Base-by-base conservation (phyloP, 2,888 invertebrate species). In the Erebia palarica region DNA sequence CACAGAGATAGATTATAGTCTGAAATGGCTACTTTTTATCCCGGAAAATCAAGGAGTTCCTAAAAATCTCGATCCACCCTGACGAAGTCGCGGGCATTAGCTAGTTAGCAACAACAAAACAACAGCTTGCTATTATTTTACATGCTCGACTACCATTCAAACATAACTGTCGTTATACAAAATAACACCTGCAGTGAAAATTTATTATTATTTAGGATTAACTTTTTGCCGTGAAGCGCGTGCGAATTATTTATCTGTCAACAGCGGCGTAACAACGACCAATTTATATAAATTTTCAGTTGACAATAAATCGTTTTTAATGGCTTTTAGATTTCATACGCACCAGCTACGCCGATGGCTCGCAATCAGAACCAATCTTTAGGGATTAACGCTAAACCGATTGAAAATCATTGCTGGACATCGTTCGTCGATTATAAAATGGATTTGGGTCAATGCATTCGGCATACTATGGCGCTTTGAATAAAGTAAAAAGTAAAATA, bases 291-390 rank as follows among this genome's bases (percentile, higher is more conserved):
- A 18, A 49, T 65, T 44, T 65, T 18, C 60, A 44, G 60, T 66
- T 49, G 4, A 66, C 65, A 47, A 60, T 53, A 47, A 36, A 65
- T 65, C 42, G 65, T 11, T 65, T 55, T 65, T 65, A 65, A 65
- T 55, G 55, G 65, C 65, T 55, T 65, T 68, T 63, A 69, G 69
- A 63, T 63, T 72, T 53, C 42, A 65, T 55, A 69, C 18, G 59
- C 59, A 36, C 65, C 65, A 63, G 69, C 72, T 68, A 63, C 47
- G 18, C 42, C 65, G 69, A 61, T 60, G 57, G 18, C 55, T 69
- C 49, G 16, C 68, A 53, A 36, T 61, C 53, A 57, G 3, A 21
- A 21, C 3, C 1, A 59, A 70, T 58, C 42, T 57, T 58, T 58
- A 42, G 16, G 65, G 66, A 72, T 72, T 63, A 66, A 21, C 3